Percentiles rank a stretch among this genome's conserved stretches.
Conservation (phyloP, 2,797 vertebrate genomes). For the Apogon hyalosoma region DNA sequence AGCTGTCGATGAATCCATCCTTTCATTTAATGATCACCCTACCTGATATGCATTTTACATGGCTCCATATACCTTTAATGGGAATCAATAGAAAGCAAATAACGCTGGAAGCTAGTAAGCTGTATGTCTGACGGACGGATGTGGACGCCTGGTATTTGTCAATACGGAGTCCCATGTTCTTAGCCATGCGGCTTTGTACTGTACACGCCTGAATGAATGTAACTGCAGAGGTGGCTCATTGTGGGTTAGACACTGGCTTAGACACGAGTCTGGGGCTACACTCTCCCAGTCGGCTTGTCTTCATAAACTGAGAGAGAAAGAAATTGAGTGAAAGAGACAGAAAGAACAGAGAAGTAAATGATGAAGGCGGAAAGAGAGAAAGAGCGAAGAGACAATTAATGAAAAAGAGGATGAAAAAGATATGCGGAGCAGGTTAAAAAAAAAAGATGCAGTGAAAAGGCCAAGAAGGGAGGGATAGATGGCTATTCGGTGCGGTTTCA, state of each 20-base stretch:
- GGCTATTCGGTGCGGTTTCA: slow-evolving; percentile 80
- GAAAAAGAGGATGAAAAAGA: slow-evolving; percentile 46
- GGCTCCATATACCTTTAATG: slow-evolving; percentile 82
- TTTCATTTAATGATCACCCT: slow-evolving; percentile 82
- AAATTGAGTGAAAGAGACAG: slow-evolving; percentile 67
- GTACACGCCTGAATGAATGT: slow-evolving; percentile 35
- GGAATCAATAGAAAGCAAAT: slow-evolving; percentile 84
- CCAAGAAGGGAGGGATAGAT: slow-evolving; percentile 36
- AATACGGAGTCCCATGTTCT: slow-evolving; percentile 47
- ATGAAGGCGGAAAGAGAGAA: slow-evolving; percentile 66
- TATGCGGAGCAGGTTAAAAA: slow-evolving; percentile 34
- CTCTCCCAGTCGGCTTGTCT: slow-evolving; percentile 53
- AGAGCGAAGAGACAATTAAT: slow-evolving; percentile 72
- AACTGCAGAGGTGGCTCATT: slow-evolving; percentile 44
- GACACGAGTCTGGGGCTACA: slow-evolving; percentile 33
- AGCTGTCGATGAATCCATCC: slow-evolving; percentile 86
- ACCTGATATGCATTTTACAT: slow-evolving; percentile 84
- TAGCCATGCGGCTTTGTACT: slow-evolving; percentile 30
- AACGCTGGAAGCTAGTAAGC: slow-evolving; percentile 64
- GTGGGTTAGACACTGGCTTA: slow-evolving; percentile 37
- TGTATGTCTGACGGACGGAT: slow-evolving; percentile 56
- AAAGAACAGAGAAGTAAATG: slow-evolving; percentile 60
- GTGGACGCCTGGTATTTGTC: slow-evolving; percentile 60
- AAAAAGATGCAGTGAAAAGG: slow-evolving; percentile 71
- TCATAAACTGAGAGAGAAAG: slow-evolving; percentile 48